Base-by-base conservation (phyloP, 2,797 vertebrate species). In the Miichthys miiuy region DNA sequence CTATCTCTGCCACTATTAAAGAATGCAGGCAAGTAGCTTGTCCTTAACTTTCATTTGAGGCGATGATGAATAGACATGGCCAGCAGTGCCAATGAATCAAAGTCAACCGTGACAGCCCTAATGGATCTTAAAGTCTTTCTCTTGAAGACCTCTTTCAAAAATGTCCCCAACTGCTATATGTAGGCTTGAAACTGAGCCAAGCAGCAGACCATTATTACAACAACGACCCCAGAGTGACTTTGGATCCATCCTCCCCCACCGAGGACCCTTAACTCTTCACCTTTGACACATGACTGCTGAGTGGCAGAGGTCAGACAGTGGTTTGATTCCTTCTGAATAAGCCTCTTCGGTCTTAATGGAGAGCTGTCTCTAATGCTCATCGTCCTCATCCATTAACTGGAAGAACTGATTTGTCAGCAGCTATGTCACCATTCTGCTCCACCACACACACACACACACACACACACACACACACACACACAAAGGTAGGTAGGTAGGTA, bases 231-330 rank as follows among this genome's bases (percentile, higher is more conserved):
- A 20, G 16, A 42, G 57, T 56, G 71, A 63, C 67, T 79, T 42
- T 68, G n/a, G 57, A 38, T 78, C 51, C 56, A 18, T 46, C 42
- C 30, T 6, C 61, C 68, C 44, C 70, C 56, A 61, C 52, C 5
- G 8, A 73, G 78, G 42, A 79, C 42, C 73, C 48, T 68, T 21
- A 21, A 70, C 42, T 48, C 12, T 55, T 82, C 38, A 79, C 78
- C 84, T 87, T 63, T 79, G 68, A 84, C 85, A 82, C 7, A 18
- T 75, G 72, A 79, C 64, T 21, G 58, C 18, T 56, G 77, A 62
- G 82, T 56, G 64, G 67, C 13, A 52, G 61, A 78, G 78, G 75
- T 88, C 80, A 80, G 66, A 74, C 72, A 6, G 68, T 48, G 56
- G 57, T 81, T 85, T 51, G 60, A 66, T 79, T 78, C 71, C 30